phyloP scores from a whole-genome alignment of 1,140 invertebrate species.

The Stegodyphus mimosarum region DNA sequence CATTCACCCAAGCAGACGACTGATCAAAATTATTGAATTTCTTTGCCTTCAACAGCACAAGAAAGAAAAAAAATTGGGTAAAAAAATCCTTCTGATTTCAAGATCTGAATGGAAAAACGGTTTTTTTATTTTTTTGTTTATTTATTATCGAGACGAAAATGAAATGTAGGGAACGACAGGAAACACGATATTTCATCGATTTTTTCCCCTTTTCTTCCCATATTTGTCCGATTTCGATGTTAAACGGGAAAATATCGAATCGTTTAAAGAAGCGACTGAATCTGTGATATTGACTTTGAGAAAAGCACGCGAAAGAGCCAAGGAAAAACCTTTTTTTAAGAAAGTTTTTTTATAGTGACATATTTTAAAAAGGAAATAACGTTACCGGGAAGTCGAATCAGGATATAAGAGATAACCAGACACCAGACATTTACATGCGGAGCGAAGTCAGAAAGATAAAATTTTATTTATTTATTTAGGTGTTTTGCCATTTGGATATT shows the following conservation, averaged over 20 bases:
- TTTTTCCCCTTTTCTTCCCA: conserved; percentile 7
- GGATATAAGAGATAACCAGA: too few relatives aligned
- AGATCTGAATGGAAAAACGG: background rate
- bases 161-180: background rate
- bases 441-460: too few relatives aligned
- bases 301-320: background rate
- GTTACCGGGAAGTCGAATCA: too few relatives aligned
- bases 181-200: conserved; percentile 15
- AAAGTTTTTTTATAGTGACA: too few relatives aligned
- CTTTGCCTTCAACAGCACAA: background rate
- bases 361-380: too few relatives aligned
- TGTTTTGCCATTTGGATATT: too few relatives aligned
- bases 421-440: too few relatives aligned
- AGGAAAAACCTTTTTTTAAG: too few relatives aligned
- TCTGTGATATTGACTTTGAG: conserved; percentile 39
- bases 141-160: conserved; percentile 13
- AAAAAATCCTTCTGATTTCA: background rate
- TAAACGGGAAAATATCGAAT: conserved; percentile 50
- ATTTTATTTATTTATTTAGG: too few relatives aligned
- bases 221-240: conserved; percentile 52
- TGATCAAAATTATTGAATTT: conserved; percentile 3
- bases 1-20: background rate
- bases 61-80: background rate
- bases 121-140: conserved; percentile 1
- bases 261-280: conserved; percentile 23